phyloP scores from a whole-genome alignment of 2,888 invertebrate genomes.

The Colostygia pectinataria region DNA sequence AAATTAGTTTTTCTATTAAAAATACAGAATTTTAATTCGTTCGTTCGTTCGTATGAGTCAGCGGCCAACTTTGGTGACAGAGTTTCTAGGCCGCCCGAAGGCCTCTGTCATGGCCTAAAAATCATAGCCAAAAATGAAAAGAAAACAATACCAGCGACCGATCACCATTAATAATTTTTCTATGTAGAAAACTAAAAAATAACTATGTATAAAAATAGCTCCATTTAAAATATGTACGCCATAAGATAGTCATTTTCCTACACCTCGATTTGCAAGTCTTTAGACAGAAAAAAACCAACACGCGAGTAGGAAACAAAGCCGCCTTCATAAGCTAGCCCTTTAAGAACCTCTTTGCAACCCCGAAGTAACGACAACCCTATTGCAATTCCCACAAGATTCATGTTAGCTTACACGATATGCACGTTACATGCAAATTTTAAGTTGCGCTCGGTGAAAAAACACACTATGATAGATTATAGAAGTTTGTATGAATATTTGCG shows the following conservation, averaged over 20 bases:
- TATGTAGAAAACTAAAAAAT: no score
- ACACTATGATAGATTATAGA: constrained; percentile 14
- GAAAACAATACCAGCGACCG: no score
- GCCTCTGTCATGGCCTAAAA: no score
- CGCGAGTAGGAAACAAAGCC: constrained; percentile 47
- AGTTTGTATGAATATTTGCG: constrained; percentile 6
- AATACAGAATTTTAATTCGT: no score
- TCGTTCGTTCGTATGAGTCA: no score
- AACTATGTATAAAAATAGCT: no score
- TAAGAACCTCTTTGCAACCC: constrained; percentile 21
- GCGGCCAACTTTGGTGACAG: no score
- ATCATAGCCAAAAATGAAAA: no score
- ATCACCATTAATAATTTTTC: no score
- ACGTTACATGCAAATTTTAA: constrained; percentile 25
- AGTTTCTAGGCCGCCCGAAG: no score
- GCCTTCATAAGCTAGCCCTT: constrained; percentile 30
- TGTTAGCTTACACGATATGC: background rate
- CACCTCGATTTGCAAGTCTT: constrained; percentile 30
- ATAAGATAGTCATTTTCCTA: constrained; percentile 20
- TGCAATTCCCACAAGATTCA: constrained; percentile 13
- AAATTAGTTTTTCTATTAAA: no score
- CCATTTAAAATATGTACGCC: background rate
- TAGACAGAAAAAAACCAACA: constrained; percentile 40
- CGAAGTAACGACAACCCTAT: constrained; percentile 13
- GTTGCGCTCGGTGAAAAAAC: constrained; percentile 23